These are phyloP conservation scores for Heteromormyrus szaboi DNA, from an alignment of 2,797 vertebrate genomes.

Conservation along the genomic window DNA sequence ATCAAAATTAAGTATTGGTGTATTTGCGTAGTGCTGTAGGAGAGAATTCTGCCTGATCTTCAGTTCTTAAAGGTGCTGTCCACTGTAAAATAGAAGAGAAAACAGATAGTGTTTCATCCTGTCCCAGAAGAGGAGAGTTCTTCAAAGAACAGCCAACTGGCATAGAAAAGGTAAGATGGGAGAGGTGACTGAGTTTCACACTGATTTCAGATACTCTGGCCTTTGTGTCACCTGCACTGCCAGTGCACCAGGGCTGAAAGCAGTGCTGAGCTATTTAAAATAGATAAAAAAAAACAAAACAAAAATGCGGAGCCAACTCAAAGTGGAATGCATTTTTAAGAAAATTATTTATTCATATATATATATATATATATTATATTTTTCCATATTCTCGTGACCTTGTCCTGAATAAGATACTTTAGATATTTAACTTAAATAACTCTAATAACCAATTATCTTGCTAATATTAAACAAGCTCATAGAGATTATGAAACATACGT, in stretches of 20 bases:
- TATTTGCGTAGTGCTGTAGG: background rate
- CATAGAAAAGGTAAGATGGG: slow-evolving; percentile 5
- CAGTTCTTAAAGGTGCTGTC: background rate
- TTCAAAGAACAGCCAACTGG: slow-evolving; percentile 12
- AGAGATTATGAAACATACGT: background rate
- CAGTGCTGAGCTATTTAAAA: background rate
- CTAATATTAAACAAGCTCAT: background rate
- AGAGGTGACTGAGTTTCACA: background rate
- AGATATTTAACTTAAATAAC: background rate
- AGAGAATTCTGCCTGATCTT: background rate
- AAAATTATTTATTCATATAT: background rate
- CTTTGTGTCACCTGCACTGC: background rate
- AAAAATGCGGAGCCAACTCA: background rate
- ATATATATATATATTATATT: background rate
- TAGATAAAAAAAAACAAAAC: background rate
- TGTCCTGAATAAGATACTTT: background rate
- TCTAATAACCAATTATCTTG: background rate
- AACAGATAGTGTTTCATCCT: background rate
- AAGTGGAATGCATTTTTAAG: background rate
- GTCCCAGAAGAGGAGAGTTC: background rate
- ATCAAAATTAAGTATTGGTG: background rate
- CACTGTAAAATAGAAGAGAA: background rate
- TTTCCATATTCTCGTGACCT: background rate
- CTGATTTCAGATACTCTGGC: background rate
- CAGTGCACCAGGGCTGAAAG: background rate